phyloP scores from a whole-genome alignment of 2,797 vertebrate genomes.

The Tokudaia muenninki region DNA sequence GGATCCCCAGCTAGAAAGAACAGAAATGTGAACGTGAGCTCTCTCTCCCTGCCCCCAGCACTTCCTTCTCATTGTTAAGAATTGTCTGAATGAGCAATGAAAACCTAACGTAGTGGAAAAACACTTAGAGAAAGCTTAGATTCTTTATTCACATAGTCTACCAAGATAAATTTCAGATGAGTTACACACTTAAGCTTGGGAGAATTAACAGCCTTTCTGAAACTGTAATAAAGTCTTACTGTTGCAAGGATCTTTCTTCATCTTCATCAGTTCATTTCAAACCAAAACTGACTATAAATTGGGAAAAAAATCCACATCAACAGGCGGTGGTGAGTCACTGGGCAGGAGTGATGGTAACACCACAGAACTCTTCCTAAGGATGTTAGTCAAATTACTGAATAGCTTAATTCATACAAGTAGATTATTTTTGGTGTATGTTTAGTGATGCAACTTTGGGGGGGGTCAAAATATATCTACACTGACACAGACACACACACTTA shows the following conservation, averaged over 20 bases:
- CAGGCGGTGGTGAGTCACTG: neutral
- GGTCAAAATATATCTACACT: neutral
- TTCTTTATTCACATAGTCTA: neutral
- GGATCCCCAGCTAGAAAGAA: neutral
- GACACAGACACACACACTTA: neutral
- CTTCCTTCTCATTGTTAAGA: neutral
- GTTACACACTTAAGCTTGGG: neutral
- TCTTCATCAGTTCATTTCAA: neutral
- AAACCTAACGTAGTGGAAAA: neutral
- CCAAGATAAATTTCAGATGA: neutral
- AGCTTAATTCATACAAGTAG: neutral
- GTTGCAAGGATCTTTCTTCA: slow-evolving; percentile 1
- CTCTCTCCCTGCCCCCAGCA: neutral
- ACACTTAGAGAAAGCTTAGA: neutral
- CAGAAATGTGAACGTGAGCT: neutral
- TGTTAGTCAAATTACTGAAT: neutral
- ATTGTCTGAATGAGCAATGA: neutral
- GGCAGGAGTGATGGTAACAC: neutral
- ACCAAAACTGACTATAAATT: neutral
- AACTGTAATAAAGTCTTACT: neutral
- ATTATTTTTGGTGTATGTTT: neutral
- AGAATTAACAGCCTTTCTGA: neutral
- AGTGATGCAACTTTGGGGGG: neutral
- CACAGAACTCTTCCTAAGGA: neutral
- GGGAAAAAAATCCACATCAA: neutral